Evolutionary conservation across 2,797 vertebrate genomes (phyloP).

Genomic region (Poecilia wingei): DNA sequence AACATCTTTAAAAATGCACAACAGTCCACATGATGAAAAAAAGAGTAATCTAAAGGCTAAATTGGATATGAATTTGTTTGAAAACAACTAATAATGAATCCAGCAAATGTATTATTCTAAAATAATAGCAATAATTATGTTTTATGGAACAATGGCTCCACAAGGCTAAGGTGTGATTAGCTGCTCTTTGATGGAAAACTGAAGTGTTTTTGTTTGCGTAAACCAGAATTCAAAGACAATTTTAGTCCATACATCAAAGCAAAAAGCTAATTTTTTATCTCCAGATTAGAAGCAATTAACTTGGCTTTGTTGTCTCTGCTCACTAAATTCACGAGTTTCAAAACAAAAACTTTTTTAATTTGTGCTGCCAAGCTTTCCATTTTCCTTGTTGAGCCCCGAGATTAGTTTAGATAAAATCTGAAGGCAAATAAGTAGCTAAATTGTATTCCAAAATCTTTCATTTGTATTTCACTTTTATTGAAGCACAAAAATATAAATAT

Average conservation of each 20-base stretch:
- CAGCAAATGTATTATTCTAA: background rate
- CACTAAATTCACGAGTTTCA: constrained; percentile 10
- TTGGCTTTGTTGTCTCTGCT: constrained; percentile 4
- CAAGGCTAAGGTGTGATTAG: constrained; percentile 2
- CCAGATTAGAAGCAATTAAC: background rate
- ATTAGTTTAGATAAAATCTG: background rate
- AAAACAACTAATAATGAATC: background rate
- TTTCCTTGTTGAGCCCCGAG: background rate
- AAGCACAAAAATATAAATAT: background rate
- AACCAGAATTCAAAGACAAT: constrained; percentile 16
- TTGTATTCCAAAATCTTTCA: background rate
- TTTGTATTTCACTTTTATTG: background rate
- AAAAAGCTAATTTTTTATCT: constrained; percentile 5
- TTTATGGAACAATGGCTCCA: background rate
- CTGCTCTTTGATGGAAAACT: constrained; percentile 5
- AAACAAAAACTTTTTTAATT: constrained; percentile 18
- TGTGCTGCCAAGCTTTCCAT: constrained; percentile 2
- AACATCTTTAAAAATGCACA: background rate
- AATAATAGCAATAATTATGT: background rate
- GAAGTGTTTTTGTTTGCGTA: constrained; percentile 14
- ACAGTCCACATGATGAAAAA: background rate
- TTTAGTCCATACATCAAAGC: background rate
- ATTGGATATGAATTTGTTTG: background rate
- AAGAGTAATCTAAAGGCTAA: background rate
- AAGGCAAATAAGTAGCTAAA: constrained; percentile 8